Base-by-base conservation (phyloP, 1,140 invertebrate species). In the Temnothorax curvispinosus region DNA sequence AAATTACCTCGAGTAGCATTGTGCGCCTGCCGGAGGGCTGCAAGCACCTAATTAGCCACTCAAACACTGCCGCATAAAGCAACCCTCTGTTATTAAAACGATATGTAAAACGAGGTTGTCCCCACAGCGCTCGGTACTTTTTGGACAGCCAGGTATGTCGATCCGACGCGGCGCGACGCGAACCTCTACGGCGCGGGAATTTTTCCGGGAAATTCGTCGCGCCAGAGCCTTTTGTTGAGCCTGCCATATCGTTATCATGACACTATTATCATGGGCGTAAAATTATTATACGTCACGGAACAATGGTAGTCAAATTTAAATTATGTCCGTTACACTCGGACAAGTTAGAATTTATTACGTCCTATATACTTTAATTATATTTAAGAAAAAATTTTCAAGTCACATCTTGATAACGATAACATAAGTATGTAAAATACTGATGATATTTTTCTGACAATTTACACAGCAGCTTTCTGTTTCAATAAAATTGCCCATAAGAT, bases 11-110 rank as follows among this genome's bases (percentile, higher is more conserved):
- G 89, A 86, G 84, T 78, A 54, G 91, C 86, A 92, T 92, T 92
- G 92, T 91, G 69, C 71, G 88, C 76, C 52, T 62, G 54, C 54
- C 58, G 67, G 74, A 88, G 92, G 91, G 90, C 86, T 89, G 81
- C 90, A 76, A 90, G 89, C 87, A 92, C 87, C 92, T 92, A 93
- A 93, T 93, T 93, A 92, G 92, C 91, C 92, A 93, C 92, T 93
- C 89, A 91, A 93, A 93, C 90, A 93, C 89, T 82, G 87, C 62
- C 60, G 81, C 86, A 92, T 90, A 93, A 93, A 93, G 88, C 84
- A 76, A 62, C 81, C 81, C 90, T 88, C 86, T 89, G 92, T 93
- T 91, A 93, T 93, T 92, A 92, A 91, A 93, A 92, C 91, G 89
- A 88, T 89, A 88, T 89, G 87, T 89, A 88, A 90, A 91, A 91